Evolutionary conservation across 2,797 vertebrate genomes (phyloP), one percentile per base, ranked within the genome.

Genomic region (Tolypeutes matacus): DNA sequence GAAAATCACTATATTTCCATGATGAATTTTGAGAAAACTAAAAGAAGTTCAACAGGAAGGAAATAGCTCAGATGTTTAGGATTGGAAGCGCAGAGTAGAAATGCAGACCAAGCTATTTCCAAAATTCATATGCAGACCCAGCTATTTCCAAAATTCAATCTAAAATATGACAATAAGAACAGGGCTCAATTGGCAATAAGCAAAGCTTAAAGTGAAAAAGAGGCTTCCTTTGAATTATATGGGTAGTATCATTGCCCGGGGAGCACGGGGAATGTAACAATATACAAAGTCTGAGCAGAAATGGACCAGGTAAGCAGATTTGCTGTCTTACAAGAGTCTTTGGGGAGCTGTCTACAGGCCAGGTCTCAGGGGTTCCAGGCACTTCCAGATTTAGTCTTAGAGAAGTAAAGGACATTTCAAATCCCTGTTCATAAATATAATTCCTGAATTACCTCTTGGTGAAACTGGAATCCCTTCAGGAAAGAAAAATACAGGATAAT

Each of bases 21-120:
- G 17, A 20, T 53, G 17, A 7, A 11, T 53, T 95, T 96, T 90
- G 65, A 87, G 56, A 92, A 46, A 46, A 69, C 14, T 62, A 21
- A 49, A 69, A 51, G 34, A 0, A 9, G 23, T 46, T 77, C 15
- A 53, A 13, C 13, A 58, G 17, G n/a, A 90, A 21, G 60, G 20
- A 93, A 70, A 58, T 51, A 69, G 27, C 58, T 6, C n/a, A 49
- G 58, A 15, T 2, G 3, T 92, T 62, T 17, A 58, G 14, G 42
- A 60, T 34, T 27, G 21, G 88, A 34, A 94, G 6, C 87, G 76
- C 7, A 20, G 8, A 73, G 7, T 62, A 7, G 60, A 78, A 34
- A 92, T 4, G 15, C 42, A 25, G 1, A 21, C 18, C 53, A 4
- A 56, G 53, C 18, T 80, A 23, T 46, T 46, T 46, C 42, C 42